phyloP scores from a whole-genome alignment of 2,888 invertebrate species.

The Sinodicranocentrus sp. region DNA sequence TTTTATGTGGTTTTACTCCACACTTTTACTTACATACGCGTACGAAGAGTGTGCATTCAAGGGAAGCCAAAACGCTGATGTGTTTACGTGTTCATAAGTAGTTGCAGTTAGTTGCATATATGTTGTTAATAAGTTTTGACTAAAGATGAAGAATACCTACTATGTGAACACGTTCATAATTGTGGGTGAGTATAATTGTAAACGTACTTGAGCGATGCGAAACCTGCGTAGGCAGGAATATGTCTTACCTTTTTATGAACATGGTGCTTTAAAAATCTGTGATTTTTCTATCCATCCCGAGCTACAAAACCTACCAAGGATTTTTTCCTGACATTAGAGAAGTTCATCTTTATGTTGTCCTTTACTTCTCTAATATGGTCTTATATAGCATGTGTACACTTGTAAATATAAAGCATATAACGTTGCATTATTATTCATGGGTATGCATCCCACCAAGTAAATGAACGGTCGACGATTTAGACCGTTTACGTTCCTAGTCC shows the following conservation, averaged over 20 bases:
- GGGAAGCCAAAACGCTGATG: slow-evolving; percentile 53
- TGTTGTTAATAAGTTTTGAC: slow-evolving; percentile 44
- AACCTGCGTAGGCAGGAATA: background rate
- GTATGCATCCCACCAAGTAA: slow-evolving; percentile 9
- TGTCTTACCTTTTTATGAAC: slow-evolving; percentile 1
- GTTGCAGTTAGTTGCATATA: slow-evolving; percentile 53
- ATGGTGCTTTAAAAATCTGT: slow-evolving; percentile 36
- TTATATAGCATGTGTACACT: background rate
- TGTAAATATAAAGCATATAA: slow-evolving; percentile 7
- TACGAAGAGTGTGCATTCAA: slow-evolving; percentile 59
- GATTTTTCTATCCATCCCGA: slow-evolving; percentile 34
- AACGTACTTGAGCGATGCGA: too few species aligned
- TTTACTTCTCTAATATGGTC: background rate
- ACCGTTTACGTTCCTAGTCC: slow-evolving; percentile 6
- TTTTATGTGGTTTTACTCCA: slow-evolving; percentile 62
- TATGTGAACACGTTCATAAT: slow-evolving; percentile 23
- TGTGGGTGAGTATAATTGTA: too few species aligned
- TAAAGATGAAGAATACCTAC: slow-evolving; percentile 50
- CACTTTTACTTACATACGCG: slow-evolving; percentile 37
- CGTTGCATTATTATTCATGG: slow-evolving; percentile 25
- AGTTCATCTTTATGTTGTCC: slow-evolving; percentile 1
- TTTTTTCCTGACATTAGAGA: slow-evolving; percentile 11
- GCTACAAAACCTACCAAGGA: background rate
- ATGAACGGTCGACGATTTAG: background rate
- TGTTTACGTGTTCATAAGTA: slow-evolving; percentile 63